Conservation (phyloP, 2,888 invertebrate species). For the Tachina fera region DNA sequence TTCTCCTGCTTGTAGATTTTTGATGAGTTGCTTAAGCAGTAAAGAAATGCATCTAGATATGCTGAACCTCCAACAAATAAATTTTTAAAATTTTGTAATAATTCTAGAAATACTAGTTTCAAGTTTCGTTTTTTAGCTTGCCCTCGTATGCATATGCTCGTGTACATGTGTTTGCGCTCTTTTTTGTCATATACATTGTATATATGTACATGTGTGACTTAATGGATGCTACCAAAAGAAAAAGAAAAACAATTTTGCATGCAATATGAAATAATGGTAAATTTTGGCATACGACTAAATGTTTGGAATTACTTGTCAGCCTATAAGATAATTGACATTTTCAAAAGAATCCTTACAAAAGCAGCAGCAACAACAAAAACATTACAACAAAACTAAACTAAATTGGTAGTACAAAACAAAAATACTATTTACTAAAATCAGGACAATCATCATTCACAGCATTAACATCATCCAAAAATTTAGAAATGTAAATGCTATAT, state of each 20-base stretch:
- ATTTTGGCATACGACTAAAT: slow-evolving; percentile 68
- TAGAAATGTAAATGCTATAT: slow-evolving; percentile 6
- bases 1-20: too few species aligned
- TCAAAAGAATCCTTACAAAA: slow-evolving; percentile 53
- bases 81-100: too few species aligned
- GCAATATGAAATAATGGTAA: slow-evolving; percentile 59
- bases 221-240: slow-evolving; percentile 58
- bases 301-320: slow-evolving; percentile 66
- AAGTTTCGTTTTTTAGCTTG: neutral
- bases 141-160: neutral
- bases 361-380: slow-evolving; percentile 17
- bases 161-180: neutral
- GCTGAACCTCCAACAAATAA: too few species aligned
- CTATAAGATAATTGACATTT: slow-evolving; percentile 71
- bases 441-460: slow-evolving; percentile 51
- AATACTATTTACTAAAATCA: slow-evolving; percentile 24
- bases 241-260: slow-evolving; percentile 16
- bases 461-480: slow-evolving; percentile 26
- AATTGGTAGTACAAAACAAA: slow-evolving; percentile 25
- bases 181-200: neutral
- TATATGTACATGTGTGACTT: slow-evolving; percentile 25
- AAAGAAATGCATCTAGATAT: too few species aligned
- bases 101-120: neutral
- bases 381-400: neutral
- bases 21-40: too few species aligned